phyloP scores from a whole-genome alignment of 2,797 vertebrate genomes.

The Molossus molossus region DNA sequence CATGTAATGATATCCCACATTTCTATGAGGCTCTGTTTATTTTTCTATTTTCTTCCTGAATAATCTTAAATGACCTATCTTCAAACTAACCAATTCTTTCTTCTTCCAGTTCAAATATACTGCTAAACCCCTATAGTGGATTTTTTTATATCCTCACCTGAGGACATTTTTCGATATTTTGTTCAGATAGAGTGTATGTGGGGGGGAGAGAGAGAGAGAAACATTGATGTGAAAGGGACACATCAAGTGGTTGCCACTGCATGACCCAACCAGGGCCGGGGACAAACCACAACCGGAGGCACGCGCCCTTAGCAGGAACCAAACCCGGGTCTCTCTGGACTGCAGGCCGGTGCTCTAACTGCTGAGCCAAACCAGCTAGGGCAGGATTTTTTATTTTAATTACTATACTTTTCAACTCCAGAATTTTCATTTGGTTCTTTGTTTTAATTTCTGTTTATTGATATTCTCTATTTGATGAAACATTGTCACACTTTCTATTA shows the following conservation, averaged over 20 bases:
- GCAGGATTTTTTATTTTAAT: background rate
- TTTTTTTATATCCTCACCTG: background rate
- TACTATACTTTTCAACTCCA: background rate
- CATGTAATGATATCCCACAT: background rate
- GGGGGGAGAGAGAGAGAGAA: too few relatives aligned
- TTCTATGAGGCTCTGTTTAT: background rate
- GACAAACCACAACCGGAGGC: too few relatives aligned
- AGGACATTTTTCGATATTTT: too few relatives aligned
- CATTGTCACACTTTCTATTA: background rate
- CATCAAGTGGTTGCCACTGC: too few relatives aligned
- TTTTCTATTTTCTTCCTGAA: background rate
- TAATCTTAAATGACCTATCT: background rate
- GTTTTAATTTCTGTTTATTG: background rate
- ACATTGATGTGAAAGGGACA: too few relatives aligned
- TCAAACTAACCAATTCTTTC: background rate
- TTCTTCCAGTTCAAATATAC: background rate
- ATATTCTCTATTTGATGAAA: background rate
- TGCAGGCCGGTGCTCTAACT: too few relatives aligned
- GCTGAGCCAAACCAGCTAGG: too few relatives aligned
- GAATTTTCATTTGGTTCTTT: background rate
- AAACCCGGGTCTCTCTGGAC: too few relatives aligned
- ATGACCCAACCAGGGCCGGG: too few relatives aligned
- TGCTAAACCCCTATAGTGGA: too few relatives aligned
- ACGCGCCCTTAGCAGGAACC: too few relatives aligned
- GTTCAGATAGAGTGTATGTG: too few relatives aligned